Base-by-base conservation (phyloP, 2,113 vertebrate genomes). In the Siphamia tubifer region DNA sequence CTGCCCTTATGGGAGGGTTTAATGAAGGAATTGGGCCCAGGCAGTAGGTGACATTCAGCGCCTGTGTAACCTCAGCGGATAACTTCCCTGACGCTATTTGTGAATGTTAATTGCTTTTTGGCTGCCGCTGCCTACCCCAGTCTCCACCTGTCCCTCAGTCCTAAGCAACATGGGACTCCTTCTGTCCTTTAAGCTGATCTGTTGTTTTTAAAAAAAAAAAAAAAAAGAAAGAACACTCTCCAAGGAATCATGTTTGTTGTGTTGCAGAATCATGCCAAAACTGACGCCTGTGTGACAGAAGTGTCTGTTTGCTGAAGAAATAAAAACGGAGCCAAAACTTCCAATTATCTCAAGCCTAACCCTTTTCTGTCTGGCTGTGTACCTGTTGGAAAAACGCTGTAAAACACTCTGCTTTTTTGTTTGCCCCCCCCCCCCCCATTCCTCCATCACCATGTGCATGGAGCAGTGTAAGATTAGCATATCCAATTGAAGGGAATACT, bases 51-150 rank as follows among this genome's bases (percentile, higher is more conserved):
- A 87, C 86, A 87, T 89, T 87, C 86, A 89, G 68, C 11, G 53
- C 34, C 74, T 70, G 64, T 17, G 36, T 76, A 86, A 82, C 86
- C 89, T 83, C 83, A 7, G 57, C 23, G 65, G 77, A 87, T 82
- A 71, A 81, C 71, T 88, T 88, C 75, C 79, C 69, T 51, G 23
- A 68, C 44, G 66, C 86, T 87, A 87, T 90, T 89, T 89, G 75
- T 82, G 86, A 88, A 87, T 87, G 86, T 90, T 90, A 90, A 90
- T 90, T 90, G 87, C 86, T 89, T 90, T 83, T 67, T 5, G 10
- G 56, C 66, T 44, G 39, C 49, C 1, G 25, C 64, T 16, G 5
- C 71, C 72, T 55, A n/a, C 44, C 60, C 45, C 36, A 16, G 35
- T 35, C 63, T 40, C 62, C 67, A 62, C 68, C 82, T 77, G 77